These are phyloP conservation scores for Pelagia noctiluca DNA, from an alignment of 30 jellyfish, hydroid and myxozoan species.

Conservation along the genomic window DNA sequence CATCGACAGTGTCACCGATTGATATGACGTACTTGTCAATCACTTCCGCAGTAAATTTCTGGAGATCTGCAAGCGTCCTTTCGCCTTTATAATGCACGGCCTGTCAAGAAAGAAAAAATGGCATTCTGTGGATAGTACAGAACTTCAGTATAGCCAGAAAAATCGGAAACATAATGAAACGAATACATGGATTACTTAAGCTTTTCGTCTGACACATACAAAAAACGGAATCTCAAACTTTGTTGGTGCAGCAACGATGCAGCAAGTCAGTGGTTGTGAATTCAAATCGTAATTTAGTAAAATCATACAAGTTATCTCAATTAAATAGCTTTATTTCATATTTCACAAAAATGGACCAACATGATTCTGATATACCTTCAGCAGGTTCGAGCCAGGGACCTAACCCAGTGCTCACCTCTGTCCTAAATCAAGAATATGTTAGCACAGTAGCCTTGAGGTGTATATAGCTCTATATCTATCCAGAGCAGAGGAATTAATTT, in stretches of 20 bases:
- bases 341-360: too few relatives aligned
- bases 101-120: background rate
- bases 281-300: too few relatives aligned
- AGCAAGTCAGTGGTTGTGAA: background rate
- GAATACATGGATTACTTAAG: too few relatives aligned
- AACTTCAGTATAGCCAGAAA: background rate
- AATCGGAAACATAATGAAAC: background rate
- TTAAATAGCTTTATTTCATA: too few relatives aligned
- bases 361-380: too few relatives aligned
- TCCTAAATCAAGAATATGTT: too few relatives aligned
- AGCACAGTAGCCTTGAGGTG: too few relatives aligned
- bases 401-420: too few relatives aligned
- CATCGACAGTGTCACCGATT: background rate
- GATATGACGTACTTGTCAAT: constrained; percentile 15
- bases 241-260: background rate
- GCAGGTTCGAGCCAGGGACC: too few relatives aligned
- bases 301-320: too few relatives aligned
- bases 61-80: constrained; percentile 34
- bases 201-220: background rate
- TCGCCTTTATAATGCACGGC: constrained; percentile 33
- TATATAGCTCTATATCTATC: too few relatives aligned
- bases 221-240: background rate
- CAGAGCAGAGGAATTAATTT: too few relatives aligned
- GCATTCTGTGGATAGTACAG: background rate
- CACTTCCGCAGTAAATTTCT: constrained; percentile 28